These are phyloP conservation scores for Philopedon plagiatum DNA, from an alignment of 2,888 invertebrate species.

Conservation along the genomic window DNA sequence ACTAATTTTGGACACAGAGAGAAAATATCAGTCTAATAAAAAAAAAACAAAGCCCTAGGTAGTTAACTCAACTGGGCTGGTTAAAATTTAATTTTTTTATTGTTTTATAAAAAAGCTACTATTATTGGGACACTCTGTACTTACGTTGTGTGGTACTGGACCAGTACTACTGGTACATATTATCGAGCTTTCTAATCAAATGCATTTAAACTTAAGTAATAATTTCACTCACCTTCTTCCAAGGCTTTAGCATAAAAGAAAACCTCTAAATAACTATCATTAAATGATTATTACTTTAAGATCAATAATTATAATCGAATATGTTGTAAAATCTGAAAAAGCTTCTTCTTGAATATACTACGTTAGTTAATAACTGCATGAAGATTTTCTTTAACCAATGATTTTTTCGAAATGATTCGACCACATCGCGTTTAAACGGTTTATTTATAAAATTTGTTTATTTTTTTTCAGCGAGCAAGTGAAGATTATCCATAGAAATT, in stretches of 20 bases:
- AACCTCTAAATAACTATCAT: neutral
- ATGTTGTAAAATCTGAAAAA: too few relatives aligned
- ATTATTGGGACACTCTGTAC: neutral
- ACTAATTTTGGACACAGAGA: too few relatives aligned
- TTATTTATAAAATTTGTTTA: constrained; percentile 37
- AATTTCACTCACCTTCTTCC: constrained; percentile 12
- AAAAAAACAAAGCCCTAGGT: too few relatives aligned
- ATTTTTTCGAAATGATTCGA: neutral
- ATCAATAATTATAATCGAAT: neutral
- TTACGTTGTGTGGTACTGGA: too few relatives aligned
- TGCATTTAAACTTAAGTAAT: neutral
- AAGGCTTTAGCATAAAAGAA: constrained; percentile 16
- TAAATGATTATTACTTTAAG: neutral
- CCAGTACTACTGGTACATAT: neutral
- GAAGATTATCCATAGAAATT: constrained; percentile 25
- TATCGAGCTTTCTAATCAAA: constrained; percentile 4
- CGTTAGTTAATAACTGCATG: too few relatives aligned
- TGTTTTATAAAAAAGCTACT: too few relatives aligned
- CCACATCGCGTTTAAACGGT: constrained; percentile 17
- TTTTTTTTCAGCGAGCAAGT: constrained; percentile 29
- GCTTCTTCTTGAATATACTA: too few relatives aligned
- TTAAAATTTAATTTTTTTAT: too few relatives aligned
- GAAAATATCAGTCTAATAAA: too few relatives aligned
- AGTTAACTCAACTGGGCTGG: too few relatives aligned
- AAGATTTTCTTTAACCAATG: constrained; percentile 11